phyloP scores from a whole-genome alignment of 2,797 vertebrate genomes.

The Amniataba percoides region DNA sequence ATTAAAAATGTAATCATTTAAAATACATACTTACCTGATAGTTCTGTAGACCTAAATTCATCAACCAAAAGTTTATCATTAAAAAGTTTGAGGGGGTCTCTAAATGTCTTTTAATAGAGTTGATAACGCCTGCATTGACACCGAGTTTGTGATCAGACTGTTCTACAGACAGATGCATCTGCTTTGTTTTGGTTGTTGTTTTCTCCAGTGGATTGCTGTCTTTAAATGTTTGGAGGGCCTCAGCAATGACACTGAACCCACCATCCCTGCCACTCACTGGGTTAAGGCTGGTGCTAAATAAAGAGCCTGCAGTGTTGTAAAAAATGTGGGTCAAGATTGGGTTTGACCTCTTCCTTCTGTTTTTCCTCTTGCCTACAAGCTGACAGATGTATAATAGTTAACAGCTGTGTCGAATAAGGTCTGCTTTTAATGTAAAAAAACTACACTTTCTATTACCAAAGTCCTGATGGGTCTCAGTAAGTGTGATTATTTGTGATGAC shows the following conservation, averaged over 20 bases:
- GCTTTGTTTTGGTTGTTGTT: background rate
- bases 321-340: conserved; percentile 1
- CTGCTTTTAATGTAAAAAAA: conserved; percentile 23
- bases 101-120: background rate
- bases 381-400: conserved; percentile 3
- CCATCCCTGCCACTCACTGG: background rate
- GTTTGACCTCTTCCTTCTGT: conserved; percentile 32
- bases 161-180: background rate
- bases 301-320: conserved; percentile 21
- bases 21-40: conserved; percentile 73
- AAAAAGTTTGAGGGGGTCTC: conserved; percentile 8
- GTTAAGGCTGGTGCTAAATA: conserved; percentile 28
- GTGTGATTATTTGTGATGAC: background rate
- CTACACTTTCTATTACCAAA: background rate
- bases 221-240: conserved; percentile 6
- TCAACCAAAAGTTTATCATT: conserved; percentile 50
- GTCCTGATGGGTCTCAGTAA: background rate
- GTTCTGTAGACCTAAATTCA: conserved; percentile 56
- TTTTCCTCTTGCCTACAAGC: conserved; percentile 3
- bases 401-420: conserved; percentile 15
- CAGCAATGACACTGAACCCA: conserved; percentile 13
- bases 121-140: background rate
- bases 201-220: background rate
- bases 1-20: conserved; percentile 36
- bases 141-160: conserved; percentile 2